Evolutionary conservation across 1,140 invertebrate species (phyloP).

Genomic region (Acarapis woodi): DNA sequence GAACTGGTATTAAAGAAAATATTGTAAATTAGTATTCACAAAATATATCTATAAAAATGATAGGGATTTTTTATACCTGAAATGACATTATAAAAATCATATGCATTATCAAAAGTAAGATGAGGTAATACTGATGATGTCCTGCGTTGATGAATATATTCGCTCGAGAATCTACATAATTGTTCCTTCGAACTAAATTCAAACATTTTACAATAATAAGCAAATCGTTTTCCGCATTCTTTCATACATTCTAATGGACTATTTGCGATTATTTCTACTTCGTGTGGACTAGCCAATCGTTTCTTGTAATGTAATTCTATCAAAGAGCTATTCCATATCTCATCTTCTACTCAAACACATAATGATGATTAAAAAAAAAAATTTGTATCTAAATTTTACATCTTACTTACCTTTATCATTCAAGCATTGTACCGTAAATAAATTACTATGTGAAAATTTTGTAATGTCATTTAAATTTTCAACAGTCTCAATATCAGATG

Average conservation of each 20-base stretch:
- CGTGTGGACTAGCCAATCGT: constrained; percentile 47
- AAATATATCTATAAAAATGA: too few species aligned
- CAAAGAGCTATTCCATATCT: constrained; percentile 25
- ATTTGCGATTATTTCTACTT: constrained; percentile 54
- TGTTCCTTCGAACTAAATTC: constrained; percentile 54
- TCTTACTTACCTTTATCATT: too few species aligned
- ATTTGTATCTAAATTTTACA: too few species aligned
- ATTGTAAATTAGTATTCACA: neutral
- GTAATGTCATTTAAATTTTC: too few species aligned
- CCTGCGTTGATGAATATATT: constrained; percentile 21
- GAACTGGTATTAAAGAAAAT: too few species aligned
- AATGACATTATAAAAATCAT: too few species aligned
- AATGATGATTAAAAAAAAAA: neutral
- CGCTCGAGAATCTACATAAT: constrained; percentile 49
- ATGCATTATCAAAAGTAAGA: constrained; percentile 55
- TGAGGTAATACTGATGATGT: constrained; percentile 40
- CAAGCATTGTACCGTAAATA: too few species aligned
- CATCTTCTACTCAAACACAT: constrained; percentile 8
- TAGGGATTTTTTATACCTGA: too few species aligned
- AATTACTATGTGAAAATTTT: too few species aligned
- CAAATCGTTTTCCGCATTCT: constrained; percentile 37
- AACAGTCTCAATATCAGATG: constrained; percentile 18
- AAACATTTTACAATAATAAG: constrained; percentile 33
- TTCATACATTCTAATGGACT: constrained; percentile 59
- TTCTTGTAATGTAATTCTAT: constrained; percentile 61